Conservation (phyloP, 2,797 vertebrate genomes). For the Enteromius anoplus region DNA sequence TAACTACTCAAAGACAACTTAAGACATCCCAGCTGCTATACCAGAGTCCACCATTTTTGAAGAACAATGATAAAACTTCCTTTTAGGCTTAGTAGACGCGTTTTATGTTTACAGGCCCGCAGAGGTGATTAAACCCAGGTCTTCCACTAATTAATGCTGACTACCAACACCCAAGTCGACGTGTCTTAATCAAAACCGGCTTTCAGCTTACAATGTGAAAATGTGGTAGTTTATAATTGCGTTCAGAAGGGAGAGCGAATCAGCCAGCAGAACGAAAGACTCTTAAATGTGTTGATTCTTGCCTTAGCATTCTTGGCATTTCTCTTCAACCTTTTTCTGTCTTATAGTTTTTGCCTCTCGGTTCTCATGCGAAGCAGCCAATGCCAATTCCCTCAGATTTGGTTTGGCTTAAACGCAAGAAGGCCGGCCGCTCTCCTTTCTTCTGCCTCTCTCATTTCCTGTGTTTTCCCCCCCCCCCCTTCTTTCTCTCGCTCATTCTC, state of each 20-base stretch:
- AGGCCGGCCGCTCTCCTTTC: conserved; percentile 66
- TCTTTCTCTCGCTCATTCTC: conserved; percentile 51
- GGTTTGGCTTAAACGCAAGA: conserved; percentile 75
- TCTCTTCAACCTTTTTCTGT: conserved; percentile 74
- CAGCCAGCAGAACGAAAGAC: conserved; percentile 51
- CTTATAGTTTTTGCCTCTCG: conserved; percentile 68
- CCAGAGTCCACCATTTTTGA: background rate
- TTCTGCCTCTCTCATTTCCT: conserved; percentile 61
- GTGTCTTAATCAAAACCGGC: conserved; percentile 48
- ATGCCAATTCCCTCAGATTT: conserved; percentile 78
- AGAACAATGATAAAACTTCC: background rate
- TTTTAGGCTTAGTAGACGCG: conserved; percentile 12
- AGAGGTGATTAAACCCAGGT: conserved; percentile 43
- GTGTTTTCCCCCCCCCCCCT: conserved; percentile 13
- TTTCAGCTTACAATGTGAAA: conserved; percentile 31
- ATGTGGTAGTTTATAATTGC: conserved; percentile 41
- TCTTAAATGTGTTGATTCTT: conserved; percentile 80
- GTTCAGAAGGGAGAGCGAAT: conserved; percentile 39
- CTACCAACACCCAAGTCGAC: conserved; percentile 34
- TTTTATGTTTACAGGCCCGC: conserved; percentile 36
- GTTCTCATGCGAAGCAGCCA: conserved; percentile 75
- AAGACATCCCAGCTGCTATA: conserved; percentile 7
- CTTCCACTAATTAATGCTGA: conserved; percentile 39
- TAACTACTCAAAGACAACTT: conserved; percentile 23
- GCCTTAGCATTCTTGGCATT: conserved; percentile 83